Evolutionary conservation across 1,140 invertebrate species (phyloP).

Genomic region (Cotesia typhae): DNA sequence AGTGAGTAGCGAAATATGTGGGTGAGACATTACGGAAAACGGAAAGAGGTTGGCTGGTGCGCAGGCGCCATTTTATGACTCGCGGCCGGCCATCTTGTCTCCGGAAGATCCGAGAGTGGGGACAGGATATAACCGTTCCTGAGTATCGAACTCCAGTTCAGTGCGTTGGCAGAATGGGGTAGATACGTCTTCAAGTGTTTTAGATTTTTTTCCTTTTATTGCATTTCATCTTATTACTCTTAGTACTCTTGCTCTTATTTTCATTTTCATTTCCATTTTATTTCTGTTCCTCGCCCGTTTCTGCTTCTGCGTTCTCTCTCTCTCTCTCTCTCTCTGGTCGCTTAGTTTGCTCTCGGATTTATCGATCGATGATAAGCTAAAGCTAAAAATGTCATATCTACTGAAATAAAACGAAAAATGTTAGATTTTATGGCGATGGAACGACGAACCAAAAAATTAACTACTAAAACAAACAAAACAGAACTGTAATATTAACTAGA

Average conservation of each 20-base stretch:
- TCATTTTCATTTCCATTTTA: not conserved
- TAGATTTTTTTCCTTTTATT: not conserved
- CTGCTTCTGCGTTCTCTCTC: not conserved
- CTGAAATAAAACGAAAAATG: too few relatives aligned
- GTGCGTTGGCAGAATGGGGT: conserved; percentile 45
- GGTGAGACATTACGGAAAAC: conserved; percentile 22
- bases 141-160: conserved; percentile 58
- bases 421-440: too few relatives aligned
- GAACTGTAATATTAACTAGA: conserved; percentile 3
- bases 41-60: conserved; percentile 41
- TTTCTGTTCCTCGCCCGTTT: not conserved
- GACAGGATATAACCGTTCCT: conserved; percentile 59
- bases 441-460: too few relatives aligned
- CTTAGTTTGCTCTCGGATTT: too few relatives aligned
- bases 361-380: too few relatives aligned
- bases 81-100: conserved; percentile 55
- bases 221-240: not conserved
- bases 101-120: conserved; percentile 40
- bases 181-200: conserved; percentile 34
- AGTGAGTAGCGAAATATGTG: conserved; percentile 25
- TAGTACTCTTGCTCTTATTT: not conserved
- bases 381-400: too few relatives aligned
- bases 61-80: conserved; percentile 58
- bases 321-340: not conserved
- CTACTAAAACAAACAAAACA: not conserved